Evolutionary conservation across 2,888 invertebrate species (phyloP), one percentile per base, ranked within the genome.

Genomic region (Agrotis clavis): DNA sequence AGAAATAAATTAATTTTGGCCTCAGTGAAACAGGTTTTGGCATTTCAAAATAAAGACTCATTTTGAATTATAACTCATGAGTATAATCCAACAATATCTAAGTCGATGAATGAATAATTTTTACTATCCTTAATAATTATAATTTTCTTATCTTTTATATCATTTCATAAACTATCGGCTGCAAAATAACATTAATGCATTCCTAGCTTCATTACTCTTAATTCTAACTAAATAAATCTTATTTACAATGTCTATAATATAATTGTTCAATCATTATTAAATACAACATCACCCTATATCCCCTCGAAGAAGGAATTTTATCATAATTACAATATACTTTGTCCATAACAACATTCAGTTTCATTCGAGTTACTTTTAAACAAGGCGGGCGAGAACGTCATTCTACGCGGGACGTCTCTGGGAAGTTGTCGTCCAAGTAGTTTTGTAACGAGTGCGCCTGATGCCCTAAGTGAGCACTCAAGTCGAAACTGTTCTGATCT

Each of bases 181-280:
- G 95, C 95, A 94, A 95, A 94, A 94, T 93, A 95, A 95, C 90
- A 90, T 90, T 87, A 93, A 94, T 92, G 94, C 94, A 92, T 90
- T 90, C 89, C 95, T 95, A 96, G 94, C 94, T 93, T 93, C 86
- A 84, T 94, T 94, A 95, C 89, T 89, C 93, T 94, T 94, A 94
- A 81, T 82, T 81, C 90, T 94, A 94, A 85, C 91, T 95, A 95
- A 88, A 93, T 92, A 94, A 78, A 95, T 95, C 93, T 95, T 96
- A 95, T 96, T 90, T 96, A 96, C 96, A 96, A 90, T 88, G 84
- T 92, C 90, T 93, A 92, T 90, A 90, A 90, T 87, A 90, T 92
- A 94, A 94, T 94, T 93, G 94, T 94, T 95, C 94, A 93, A 89
- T 90, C 87, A 83, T 84, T 90, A 85, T 81, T 86, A 89, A 91